Base-by-base conservation (phyloP, 30 jellyfish, hydroid and myxozoan genomes). In the Aurelia sp. region DNA sequence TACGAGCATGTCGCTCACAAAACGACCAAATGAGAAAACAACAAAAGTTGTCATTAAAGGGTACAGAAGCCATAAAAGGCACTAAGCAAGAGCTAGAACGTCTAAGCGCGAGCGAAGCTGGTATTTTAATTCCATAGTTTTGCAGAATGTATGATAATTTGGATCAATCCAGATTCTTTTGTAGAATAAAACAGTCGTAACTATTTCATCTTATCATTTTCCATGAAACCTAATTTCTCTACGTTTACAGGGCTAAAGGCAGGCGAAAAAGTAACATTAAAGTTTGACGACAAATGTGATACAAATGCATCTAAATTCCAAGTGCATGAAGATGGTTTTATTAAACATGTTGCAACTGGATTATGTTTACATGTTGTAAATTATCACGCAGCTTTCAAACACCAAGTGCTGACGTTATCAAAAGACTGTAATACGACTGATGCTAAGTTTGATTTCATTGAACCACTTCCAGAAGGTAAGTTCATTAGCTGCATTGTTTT, bases 271-370 rank as follows among this genome's bases (percentile, higher is more conserved):
- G 81, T 55, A 4, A 8, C 8, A 47, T 20, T 75, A 19, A 27
- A 22, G 7, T 21, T 64, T 64, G 75, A 20, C 19, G 40, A 52
- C 12, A 53, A 21, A 9, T 75, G 86, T 38, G 33, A 52, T 18
- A 19, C 74, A 1, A 57, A 22, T 2, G 61, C 33, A 18, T 75
- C 86, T 1, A 40, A 55, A 13, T 75, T 75, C 22, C 31, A 11
- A 16, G 15, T 75, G 19, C 22, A 13, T 8, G 74, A 52, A n/a
- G 74, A 22, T 75, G 74, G 86, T 7, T 22, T 6, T 8, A 58
- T 75, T 2, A 57, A 52, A 16, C 74, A 75, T 24, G 27, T 3
- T 5, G 74, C 86, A 52, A 52, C 86, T 0, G 86, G 86, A 38
- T 31, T 75, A 16, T 75, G 86, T 41, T 53, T 75, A 20, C 50